Evolutionary conservation across 92 coral and sea anemone species (phyloP), one percentile per base, ranked within the genome.

Genomic region (Epizoanthus scotinus): DNA sequence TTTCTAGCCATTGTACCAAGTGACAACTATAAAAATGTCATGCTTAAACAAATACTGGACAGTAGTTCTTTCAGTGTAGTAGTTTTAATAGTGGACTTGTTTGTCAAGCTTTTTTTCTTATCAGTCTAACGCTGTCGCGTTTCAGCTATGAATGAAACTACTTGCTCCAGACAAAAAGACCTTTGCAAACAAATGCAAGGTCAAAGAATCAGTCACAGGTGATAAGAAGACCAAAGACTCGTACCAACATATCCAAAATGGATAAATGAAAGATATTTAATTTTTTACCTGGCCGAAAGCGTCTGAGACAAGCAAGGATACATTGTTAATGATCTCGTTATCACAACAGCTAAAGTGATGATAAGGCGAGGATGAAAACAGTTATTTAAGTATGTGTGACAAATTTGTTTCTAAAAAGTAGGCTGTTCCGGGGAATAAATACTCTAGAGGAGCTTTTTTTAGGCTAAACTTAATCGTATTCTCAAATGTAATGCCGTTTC

Each of bases 1-100:
- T 73, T 22, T 53, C n/a, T 73, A 14, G 53, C 52, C 13, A 73
- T 73, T 73, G 79, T 73, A n/a, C 55, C 22, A 73, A 47, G 79
- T 73, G 79, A 73, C 24, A 73, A 62, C 19, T 36, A 10, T 19
- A 34, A 18, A 47, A 28, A 36, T 40, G 36, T 52, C 38, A n/a
- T 27, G 1, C 29, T 18, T 73, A 36, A 53, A 28, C 63, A 73
- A 73, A 73, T 64, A 14, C 61, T n/a, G 56, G 47, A 50, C 7
- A 24, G 31, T 62, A 12, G 17, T 27, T 62, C 36, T 22, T 70
- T 49, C 18, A 17, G 26, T 31, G 20, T 22, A 15, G 22, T 27
- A 50, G 26, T 71, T 22, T 3, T 53, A 8, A 26, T 24, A 52
- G 31, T 71, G 25, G 40, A 15, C 78, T 71, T 71, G 78, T 71